These are phyloP conservation scores for Microctonus aethiopoides DNA, from an alignment of 2,888 invertebrate genomes.

Conservation along the genomic window DNA sequence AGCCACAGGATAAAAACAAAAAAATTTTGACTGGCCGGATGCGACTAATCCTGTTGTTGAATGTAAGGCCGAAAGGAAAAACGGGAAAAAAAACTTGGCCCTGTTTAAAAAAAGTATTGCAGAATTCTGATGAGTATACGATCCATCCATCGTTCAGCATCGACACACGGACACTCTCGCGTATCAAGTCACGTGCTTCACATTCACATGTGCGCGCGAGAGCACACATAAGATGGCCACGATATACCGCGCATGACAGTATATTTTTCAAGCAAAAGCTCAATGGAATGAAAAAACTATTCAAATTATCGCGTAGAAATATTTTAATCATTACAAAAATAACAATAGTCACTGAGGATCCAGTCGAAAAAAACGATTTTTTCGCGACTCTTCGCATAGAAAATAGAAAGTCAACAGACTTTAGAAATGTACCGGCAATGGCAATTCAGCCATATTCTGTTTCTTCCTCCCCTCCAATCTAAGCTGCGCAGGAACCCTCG, in stretches of 20 bases:
- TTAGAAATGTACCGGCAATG: constrained; percentile 18
- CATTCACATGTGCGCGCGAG: constrained; percentile 26
- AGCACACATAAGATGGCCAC: constrained; percentile 25
- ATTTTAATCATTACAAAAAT: background rate
- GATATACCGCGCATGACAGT: constrained; percentile 13
- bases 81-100: background rate
- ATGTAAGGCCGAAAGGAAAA: background rate
- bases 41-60: background rate
- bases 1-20: background rate
- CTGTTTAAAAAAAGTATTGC: constrained; percentile 15
- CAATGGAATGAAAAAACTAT: background rate
- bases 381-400: constrained; percentile 18
- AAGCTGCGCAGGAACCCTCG: constrained; percentile 11
- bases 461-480: constrained; percentile 23
- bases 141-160: background rate
- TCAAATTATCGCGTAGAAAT: background rate
- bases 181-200: constrained; percentile 21
- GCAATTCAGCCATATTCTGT: constrained; percentile 31
- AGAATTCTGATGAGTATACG: constrained; percentile 12
- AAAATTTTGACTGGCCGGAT: background rate
- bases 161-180: constrained; percentile 17
- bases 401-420: constrained; percentile 24
- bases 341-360: background rate
- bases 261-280: background rate
- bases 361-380: constrained; percentile 12